Conservation (phyloP, 2,888 invertebrate genomes). For the Thysanoteuthis rhombus region DNA sequence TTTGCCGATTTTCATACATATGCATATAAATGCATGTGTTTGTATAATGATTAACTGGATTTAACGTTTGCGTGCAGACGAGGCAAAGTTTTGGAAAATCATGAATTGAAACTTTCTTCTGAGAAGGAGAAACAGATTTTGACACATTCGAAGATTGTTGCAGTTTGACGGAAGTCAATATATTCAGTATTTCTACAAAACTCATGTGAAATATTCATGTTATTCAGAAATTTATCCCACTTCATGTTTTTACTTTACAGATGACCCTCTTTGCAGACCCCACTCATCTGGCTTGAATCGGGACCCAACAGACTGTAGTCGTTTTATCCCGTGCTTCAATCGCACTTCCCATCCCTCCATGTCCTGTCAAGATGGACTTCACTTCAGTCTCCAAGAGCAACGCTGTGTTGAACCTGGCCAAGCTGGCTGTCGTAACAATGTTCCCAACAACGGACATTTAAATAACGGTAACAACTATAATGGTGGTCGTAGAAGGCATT, state of each 20-base stretch:
- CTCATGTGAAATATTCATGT: too few relatives aligned
- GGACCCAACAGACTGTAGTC: slow-evolving; percentile 14
- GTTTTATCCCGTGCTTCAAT: slow-evolving; percentile 27
- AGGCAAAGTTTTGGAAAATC: too few relatives aligned
- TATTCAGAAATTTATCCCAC: too few relatives aligned
- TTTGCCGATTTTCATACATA: too few relatives aligned
- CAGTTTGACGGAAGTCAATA: too few relatives aligned
- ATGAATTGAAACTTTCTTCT: too few relatives aligned
- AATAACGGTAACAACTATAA: background rate
- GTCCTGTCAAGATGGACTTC: background rate
- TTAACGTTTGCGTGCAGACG: too few relatives aligned
- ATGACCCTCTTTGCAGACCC: background rate
- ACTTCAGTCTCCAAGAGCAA: background rate
- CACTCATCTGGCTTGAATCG: background rate
- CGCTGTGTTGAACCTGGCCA: background rate
- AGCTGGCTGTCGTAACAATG: background rate
- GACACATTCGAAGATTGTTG: too few relatives aligned
- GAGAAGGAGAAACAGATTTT: too few relatives aligned
- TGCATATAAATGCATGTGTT: too few relatives aligned
- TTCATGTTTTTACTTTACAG: background rate
- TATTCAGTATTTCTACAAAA: too few relatives aligned
- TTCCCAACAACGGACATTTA: background rate
- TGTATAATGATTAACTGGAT: too few relatives aligned
- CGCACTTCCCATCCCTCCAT: slow-evolving; percentile 19
- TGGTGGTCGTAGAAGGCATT: background rate